Percentiles rank a stretch among this genome's conserved stretches.
phyloP scores from a whole-genome alignment of 2,113 vertebrate species.

The Polyodon spathula region DNA sequence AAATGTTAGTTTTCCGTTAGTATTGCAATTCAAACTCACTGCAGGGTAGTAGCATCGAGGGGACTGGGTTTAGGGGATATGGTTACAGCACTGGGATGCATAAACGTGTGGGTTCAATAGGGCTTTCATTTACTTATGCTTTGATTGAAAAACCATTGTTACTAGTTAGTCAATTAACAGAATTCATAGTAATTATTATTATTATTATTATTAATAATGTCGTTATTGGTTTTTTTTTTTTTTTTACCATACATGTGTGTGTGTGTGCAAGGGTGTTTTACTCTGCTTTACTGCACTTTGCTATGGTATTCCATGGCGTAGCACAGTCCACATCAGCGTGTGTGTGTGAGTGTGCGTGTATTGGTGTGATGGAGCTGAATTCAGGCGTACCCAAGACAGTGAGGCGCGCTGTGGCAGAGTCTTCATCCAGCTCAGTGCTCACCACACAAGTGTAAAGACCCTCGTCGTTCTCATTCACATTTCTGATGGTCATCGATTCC shows the following conservation, averaged over 20 bases:
- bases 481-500: conserved; percentile 69
- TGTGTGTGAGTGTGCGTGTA: not conserved
- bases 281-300: too few relatives aligned
- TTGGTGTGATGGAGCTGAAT: too few relatives aligned
- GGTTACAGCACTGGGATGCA: too few relatives aligned
- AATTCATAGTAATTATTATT: not conserved
- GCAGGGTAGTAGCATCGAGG: too few relatives aligned
- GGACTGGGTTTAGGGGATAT: too few relatives aligned
- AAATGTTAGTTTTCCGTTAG: conserved; percentile 40
- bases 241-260: conserved; percentile 15
- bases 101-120: too few relatives aligned
- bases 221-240: not conserved
- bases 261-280: too few relatives aligned
- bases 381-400: conserved; percentile 81
- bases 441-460: conserved; percentile 80
- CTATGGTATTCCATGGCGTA: too few relatives aligned
- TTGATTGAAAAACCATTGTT: too few relatives aligned
- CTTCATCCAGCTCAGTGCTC: conserved; percentile 81
- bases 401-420: conserved; percentile 77
- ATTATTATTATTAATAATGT: not conserved
- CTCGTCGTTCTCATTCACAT: conserved; percentile 73
- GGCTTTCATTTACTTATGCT: too few relatives aligned
- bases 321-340: too few relatives aligned
- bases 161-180: too few relatives aligned
- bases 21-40: conserved; percentile 11